Evolutionary conservation across 1,140 invertebrate genomes (phyloP).

Genomic region (Anagrus nilaparvatae): DNA sequence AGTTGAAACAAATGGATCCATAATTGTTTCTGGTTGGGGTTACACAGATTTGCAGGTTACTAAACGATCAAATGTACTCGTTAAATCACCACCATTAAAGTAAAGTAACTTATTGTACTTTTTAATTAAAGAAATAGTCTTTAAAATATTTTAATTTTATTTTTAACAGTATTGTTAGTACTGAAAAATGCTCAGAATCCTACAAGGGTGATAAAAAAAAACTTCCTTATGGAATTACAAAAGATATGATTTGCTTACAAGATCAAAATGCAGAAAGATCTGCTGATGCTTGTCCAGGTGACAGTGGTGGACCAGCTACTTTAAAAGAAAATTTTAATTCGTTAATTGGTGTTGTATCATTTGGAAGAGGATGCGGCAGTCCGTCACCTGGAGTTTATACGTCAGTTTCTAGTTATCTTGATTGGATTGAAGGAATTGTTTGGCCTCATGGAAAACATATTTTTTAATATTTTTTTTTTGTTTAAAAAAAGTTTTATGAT

Average conservation of each 20-base stretch:
- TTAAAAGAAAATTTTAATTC: slow-evolving; percentile 21
- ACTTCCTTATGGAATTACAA: slow-evolving; percentile 18
- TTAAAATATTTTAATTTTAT: slow-evolving; percentile 12
- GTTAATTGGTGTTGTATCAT: slow-evolving; percentile 61
- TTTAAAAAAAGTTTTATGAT: no score
- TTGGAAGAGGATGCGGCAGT: slow-evolving; percentile 55
- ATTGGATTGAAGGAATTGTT: slow-evolving; percentile 64
- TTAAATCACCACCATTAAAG: no score
- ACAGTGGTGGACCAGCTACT: slow-evolving; percentile 59
- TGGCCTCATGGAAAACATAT: no score
- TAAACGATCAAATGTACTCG: no score
- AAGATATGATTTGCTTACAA: slow-evolving; percentile 23
- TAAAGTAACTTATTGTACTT: no score
- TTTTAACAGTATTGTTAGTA: slow-evolving; percentile 17
- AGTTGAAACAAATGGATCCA: slow-evolving; percentile 13
- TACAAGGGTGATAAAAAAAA: no score
- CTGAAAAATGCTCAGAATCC: slow-evolving; percentile 13
- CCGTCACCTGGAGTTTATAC: slow-evolving; percentile 58
- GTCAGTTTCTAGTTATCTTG: slow-evolving; percentile 54
- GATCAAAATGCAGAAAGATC: slow-evolving; percentile 21
- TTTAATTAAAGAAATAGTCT: no score
- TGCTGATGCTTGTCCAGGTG: slow-evolving; percentile 57
- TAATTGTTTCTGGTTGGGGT: slow-evolving; percentile 32
- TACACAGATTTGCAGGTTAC: slow-evolving; percentile 17
- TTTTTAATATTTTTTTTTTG: no score